A percentile compares a stretch with the other conserved stretches of the same genome.
Evolutionary conservation across 92 coral and sea anemone species (phyloP).

Genomic region (Heliopora coerulea): DNA sequence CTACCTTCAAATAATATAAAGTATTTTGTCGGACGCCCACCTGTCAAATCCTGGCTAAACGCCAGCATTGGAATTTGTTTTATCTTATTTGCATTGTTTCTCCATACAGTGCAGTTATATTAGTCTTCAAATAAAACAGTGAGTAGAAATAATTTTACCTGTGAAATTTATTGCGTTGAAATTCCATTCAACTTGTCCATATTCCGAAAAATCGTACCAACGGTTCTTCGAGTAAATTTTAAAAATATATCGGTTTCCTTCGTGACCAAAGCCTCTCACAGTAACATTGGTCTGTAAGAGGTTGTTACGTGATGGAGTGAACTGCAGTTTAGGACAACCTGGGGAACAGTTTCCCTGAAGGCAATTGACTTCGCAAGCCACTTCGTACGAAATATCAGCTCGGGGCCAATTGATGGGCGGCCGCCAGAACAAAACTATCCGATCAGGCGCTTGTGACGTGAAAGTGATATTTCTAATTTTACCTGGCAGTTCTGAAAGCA

Average conservation of each 20-base stretch:
- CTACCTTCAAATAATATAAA: no score
- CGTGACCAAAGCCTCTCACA: conserved; percentile 9
- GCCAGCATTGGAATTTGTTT: no score
- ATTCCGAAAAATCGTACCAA: neutral
- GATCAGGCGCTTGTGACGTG: conserved; percentile 1
- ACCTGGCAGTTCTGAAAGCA: conserved; percentile 20
- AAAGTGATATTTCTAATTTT: conserved; percentile 1
- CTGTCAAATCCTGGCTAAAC: no score
- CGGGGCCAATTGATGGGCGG: conserved; percentile 9
- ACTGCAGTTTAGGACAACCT: conserved; percentile 10
- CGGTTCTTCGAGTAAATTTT: conserved; percentile 8
- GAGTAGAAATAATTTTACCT: neutral
- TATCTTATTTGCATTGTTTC: neutral
- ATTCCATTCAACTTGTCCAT: conserved; percentile 7
- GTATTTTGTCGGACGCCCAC: no score
- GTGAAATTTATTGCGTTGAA: conserved; percentile 21
- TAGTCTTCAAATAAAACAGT: neutral
- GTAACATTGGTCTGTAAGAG: conserved; percentile 8
- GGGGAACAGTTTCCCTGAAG: neutral
- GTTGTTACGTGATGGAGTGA: neutral
- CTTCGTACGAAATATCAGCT: neutral
- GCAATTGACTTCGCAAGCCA: conserved; percentile 19
- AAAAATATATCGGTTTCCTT: conserved; percentile 6
- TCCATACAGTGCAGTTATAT: neutral
- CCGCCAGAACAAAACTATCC: conserved; percentile 2